These are phyloP conservation scores for Theretra japonica DNA, from an alignment of 2,888 invertebrate genomes.

Conservation along the genomic window DNA sequence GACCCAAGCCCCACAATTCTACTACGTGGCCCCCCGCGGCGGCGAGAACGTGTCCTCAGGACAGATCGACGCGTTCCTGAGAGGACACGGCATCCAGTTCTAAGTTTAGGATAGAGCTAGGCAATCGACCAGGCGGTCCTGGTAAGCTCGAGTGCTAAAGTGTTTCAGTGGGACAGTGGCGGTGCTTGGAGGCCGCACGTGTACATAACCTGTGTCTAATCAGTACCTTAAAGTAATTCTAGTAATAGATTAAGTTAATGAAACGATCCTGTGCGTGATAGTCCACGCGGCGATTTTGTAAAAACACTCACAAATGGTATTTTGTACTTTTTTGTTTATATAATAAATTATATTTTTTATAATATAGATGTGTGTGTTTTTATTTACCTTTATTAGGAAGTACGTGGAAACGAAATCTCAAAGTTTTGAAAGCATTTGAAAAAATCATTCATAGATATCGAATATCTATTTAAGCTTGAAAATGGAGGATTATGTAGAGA, in stretches of 20 bases:
- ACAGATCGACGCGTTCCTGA: conserved; percentile 92
- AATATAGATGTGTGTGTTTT: conserved; percentile 33
- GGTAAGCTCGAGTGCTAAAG: conserved; percentile 30
- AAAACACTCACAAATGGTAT: conserved; percentile 65
- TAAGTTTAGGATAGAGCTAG: conserved; percentile 69
- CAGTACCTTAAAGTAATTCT: conserved; percentile 74
- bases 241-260: conserved; percentile 72
- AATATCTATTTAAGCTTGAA: too few relatives aligned
- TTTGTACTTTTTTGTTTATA: conserved; percentile 79
- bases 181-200: conserved; percentile 39
- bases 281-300: conserved; percentile 63
- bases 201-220: conserved; percentile 78
- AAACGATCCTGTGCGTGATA: conserved; percentile 64
- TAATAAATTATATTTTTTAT: conserved; percentile 82
- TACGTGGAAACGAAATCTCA: too few relatives aligned
- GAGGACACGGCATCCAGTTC: conserved; percentile 88
- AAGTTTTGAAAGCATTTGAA: too few relatives aligned
- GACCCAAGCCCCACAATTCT: conserved; percentile 76
- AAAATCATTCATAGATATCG: too few relatives aligned
- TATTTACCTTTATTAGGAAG: neutral
- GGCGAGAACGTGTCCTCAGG: conserved; percentile 84
- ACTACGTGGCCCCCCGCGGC: conserved; percentile 85
- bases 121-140: conserved; percentile 56
- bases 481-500: too few relatives aligned
- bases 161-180: conserved; percentile 34